Evolutionary conservation across 2,888 invertebrate genomes (phyloP).

Genomic region (Ariolimax columbianus): DNA sequence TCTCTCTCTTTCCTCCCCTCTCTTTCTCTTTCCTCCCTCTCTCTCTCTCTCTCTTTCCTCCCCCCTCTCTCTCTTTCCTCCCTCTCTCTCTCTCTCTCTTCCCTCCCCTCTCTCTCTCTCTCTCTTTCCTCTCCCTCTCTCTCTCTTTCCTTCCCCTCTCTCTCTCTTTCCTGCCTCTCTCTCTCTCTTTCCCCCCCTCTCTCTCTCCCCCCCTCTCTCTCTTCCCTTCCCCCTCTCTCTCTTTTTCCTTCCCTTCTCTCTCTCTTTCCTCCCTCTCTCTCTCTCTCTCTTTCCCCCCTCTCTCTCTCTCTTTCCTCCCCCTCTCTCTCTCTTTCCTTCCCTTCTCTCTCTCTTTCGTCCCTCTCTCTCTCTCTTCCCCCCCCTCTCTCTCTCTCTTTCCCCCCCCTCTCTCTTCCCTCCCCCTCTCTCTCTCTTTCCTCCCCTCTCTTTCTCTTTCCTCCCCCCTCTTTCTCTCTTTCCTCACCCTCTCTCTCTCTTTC

Average conservation of each 20-base stretch:
- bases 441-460: no score
- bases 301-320: neutral
- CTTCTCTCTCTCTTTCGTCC: neutral
- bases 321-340: neutral
- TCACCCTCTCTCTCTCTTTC: no score
- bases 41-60: neutral
- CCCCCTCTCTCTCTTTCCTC: slow-evolving; percentile 49
- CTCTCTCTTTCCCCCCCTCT: neutral
- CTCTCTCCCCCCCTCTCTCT: slow-evolving; percentile 1
- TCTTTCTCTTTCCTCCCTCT: neutral
- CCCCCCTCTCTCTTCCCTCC: no score
- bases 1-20: neutral
- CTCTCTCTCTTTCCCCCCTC: no score
- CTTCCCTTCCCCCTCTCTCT: neutral
- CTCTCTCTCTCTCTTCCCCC: no score
- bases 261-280: neutral
- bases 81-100: slow-evolving; percentile 31
- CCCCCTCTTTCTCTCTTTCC: no score
- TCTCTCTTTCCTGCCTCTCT: neutral
- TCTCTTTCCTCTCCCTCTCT: neutral
- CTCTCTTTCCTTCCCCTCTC: neutral
- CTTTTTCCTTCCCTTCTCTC: no score
- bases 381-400: no score
- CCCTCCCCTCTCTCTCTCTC: no score
- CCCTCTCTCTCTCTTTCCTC: no score